A percentile compares a stretch with the other conserved stretches of the same genome.
Conservation (phyloP, 2,797 vertebrate genomes). For the Taeniopygia guttata region DNA sequence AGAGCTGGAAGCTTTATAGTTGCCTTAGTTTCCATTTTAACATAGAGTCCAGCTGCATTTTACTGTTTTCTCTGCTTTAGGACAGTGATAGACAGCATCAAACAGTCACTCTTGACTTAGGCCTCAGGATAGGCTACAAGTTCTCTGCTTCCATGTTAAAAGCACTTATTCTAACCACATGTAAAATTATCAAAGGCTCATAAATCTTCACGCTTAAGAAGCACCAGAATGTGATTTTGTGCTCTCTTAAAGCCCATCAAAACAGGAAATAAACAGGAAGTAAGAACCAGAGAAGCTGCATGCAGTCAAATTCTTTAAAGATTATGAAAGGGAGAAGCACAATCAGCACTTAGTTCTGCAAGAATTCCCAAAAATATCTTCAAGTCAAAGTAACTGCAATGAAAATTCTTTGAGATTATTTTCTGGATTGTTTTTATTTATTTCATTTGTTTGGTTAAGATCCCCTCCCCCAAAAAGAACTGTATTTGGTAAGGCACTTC, state of each 20-base stretch:
- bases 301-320: neutral
- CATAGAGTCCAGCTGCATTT: neutral
- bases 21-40: neutral
- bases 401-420: neutral
- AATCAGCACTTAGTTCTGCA: neutral
- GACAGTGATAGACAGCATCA: neutral
- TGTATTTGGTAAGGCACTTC: neutral
- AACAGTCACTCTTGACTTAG: neutral
- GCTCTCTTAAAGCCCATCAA: neutral
- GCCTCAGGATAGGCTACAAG: neutral
- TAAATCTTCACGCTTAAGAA: neutral
- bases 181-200: neutral
- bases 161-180: neutral
- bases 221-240: neutral
- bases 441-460: neutral
- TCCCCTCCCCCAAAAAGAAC: fast-evolving
- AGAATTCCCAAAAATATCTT: neutral
- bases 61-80: neutral
- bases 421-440: neutral
- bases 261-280: neutral
- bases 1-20: neutral
- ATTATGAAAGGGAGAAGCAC: neutral
- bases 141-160: neutral
- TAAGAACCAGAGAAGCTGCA: neutral
- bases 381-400: neutral